Conservation (phyloP, 2,113 vertebrate genomes). For the Dicrurus megarhynchus region DNA sequence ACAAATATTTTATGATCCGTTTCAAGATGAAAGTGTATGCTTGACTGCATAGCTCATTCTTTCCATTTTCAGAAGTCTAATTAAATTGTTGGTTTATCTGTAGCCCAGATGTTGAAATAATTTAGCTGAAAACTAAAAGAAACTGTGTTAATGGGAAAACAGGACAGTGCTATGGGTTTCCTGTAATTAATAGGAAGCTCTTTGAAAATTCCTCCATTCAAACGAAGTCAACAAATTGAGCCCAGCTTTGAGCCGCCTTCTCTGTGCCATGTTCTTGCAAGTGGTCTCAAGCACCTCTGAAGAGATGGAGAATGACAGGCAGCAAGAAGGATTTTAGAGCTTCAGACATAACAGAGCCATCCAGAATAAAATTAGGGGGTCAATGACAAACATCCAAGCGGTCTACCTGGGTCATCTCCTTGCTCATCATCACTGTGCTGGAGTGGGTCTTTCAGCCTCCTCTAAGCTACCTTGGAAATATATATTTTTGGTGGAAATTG, state of each 20-base stretch:
- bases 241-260: conserved; percentile 72
- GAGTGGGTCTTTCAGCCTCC: neutral
- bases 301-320: conserved; percentile 32
- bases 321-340: conserved; percentile 44
- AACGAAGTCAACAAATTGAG: conserved; percentile 74
- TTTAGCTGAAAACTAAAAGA: conserved; percentile 76
- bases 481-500: neutral
- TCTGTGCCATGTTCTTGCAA: conserved; percentile 1
- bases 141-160: conserved; percentile 83
- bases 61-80: conserved; percentile 66
- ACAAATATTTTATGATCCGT: conserved; percentile 66
- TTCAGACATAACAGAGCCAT: neutral
- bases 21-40: conserved; percentile 66
- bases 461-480: neutral
- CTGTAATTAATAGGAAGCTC: conserved; percentile 81
- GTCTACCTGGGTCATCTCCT: neutral
- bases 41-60: conserved; percentile 33
- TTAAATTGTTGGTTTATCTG: conserved; percentile 78
- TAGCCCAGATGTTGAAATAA: conserved; percentile 80
- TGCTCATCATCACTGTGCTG: neutral
- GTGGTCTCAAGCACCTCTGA: neutral
- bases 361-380: neutral
- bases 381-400: neutral
- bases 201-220: conserved; percentile 75
- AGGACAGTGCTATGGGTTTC: conserved; percentile 79